These are phyloP conservation scores for Paracyprichromis sp. DNA, from an alignment of 2,113 vertebrate genomes.

Conservation along the genomic window DNA sequence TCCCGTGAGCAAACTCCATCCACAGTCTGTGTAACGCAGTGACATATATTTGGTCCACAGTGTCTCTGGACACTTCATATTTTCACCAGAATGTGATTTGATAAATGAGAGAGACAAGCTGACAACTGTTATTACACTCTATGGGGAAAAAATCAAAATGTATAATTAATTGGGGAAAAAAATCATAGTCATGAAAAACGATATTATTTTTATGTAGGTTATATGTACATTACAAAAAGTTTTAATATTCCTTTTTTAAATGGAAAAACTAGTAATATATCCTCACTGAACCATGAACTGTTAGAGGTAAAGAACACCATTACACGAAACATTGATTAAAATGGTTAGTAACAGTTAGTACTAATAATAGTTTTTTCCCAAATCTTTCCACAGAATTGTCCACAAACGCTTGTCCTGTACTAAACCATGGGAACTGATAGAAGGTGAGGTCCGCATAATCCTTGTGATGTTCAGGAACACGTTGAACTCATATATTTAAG, in stretches of 20 bases:
- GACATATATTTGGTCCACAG: background rate
- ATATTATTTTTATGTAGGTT: background rate
- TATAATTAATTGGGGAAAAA: background rate
- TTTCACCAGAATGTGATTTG: background rate
- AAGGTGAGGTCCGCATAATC: slow-evolving; percentile 1
- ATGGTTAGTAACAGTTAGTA: background rate
- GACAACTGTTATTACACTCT: background rate
- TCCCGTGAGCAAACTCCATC: background rate
- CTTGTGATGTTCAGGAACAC: background rate
- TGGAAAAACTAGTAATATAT: background rate
- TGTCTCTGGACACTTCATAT: background rate
- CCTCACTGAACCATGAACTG: background rate
- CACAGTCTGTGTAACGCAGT: background rate
- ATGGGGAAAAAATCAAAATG: background rate
- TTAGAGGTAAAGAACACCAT: background rate
- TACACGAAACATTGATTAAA: background rate
- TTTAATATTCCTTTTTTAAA: background rate
- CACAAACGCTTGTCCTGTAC: background rate
- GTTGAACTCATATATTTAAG: background rate
- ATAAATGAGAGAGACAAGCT: background rate
- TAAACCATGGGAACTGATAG: slow-evolving; percentile 42
- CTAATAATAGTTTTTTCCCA: accelerated
- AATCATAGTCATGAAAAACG: background rate
- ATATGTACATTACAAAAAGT: background rate
- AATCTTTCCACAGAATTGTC: background rate